Base-by-base conservation (phyloP, 2,888 invertebrate species). In the Melanostoma scalare region DNA sequence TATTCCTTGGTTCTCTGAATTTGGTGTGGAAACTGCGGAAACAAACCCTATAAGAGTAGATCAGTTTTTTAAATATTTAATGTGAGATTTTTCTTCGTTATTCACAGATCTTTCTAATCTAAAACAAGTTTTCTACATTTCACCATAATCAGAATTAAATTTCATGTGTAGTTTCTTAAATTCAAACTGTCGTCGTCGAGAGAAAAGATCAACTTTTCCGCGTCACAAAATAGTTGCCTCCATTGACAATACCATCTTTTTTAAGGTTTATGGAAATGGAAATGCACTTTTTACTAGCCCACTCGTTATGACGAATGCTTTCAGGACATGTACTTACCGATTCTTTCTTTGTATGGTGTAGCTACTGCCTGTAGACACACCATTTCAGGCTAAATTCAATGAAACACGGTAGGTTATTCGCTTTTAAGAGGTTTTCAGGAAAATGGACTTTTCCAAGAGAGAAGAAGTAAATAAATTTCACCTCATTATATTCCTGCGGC, bases 401-500 rank as follows among this genome's bases (percentile, higher is more conserved):
- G 46, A 35, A 58, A 60, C 44, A 36, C 53, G 30, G 68, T 31
- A 40, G 65, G 48, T 46, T 48, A 76, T 77, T 77, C 72, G 63
- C 63, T 68, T 55, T 56, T 52, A 38, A 77, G 77, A 67, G 46
- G 5, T 50, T 76, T 40, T 42, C 46, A 46, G 48, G 30, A 68
- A 77, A 81, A 77, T 77, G 61, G 77, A 81, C 56, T 48, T 53
- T 73, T 63, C 38, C 46, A 74, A 60, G 74, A 63, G 69, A 58
- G 48, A 69, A 73, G 68, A 77, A 63, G 73, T 68, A 84, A 82
- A 85, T 85, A 78, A 72, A 86, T 85, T 85, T 79, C 67, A 76
- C 73, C 87, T 86, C 88, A 89, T 88, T 88, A 89, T 89, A 87
- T 87, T 87, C 85, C 87, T 88, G 90, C 89, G 89, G 89, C 87